Evolutionary conservation across 92 coral and sea anemone species (phyloP), one percentile per base, ranked within the genome.

Genomic region (Nematostella vectensis): DNA sequence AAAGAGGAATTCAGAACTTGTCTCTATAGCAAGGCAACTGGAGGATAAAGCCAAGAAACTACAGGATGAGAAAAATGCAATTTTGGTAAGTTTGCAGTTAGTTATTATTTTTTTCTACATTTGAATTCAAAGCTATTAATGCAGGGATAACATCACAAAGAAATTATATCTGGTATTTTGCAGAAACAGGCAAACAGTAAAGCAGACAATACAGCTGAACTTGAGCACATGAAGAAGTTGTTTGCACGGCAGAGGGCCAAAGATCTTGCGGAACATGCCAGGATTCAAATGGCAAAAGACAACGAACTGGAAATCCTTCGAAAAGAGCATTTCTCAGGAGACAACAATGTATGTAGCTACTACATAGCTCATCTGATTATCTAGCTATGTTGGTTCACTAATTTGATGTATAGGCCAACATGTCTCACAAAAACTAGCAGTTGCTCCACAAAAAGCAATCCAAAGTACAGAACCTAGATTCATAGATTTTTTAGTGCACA

Each of bases 241-340:
- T 86, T 87, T 78, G 99, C 88, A 31, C 67, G 83, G 24, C 95
- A 93, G 58, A 74, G 99, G 57, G 99, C 99, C 17, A 87, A 82
- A 50, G 99, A 93, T 59, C 80, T 93, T 11, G 99, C 99, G 11
- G 99, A 93, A 31, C 96, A 87, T 63, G 99, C 99, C 31, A 78
- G 64, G 48, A 57, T 76, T 8, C 43, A 88, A 27, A 45, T 93
- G 77, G 61, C 75, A 29, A 93, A 76, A 50, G 99, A 93, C 25
- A 69, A 53, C 50, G 96, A 93, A 51, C 69, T 93, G 12, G 87
- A 93, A 2, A 78, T 74, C 21, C 67, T 93, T 20, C 80, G 69
- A 19, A 76, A 82, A 28, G 76, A 87, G 49, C 39, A n/a, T n/a
- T n/a, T n/a, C n/a, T n/a, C n/a, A n/a, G n/a, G n/a, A n/a, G n/a